phyloP scores from a whole-genome alignment of 2,888 invertebrate genomes.

The Dugesia japonica region DNA sequence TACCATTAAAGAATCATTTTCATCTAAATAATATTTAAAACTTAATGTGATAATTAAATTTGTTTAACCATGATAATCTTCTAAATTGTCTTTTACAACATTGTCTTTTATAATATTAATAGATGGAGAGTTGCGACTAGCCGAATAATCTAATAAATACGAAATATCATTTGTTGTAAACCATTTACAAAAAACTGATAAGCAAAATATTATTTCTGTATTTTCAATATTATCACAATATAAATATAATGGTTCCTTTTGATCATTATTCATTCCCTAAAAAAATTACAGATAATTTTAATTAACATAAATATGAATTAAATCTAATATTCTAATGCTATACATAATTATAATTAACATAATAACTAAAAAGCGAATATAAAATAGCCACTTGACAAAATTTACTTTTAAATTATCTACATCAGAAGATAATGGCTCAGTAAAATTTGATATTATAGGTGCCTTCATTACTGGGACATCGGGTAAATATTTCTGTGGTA shows the following conservation, averaged over 20 bases:
- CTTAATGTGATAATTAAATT: too few relatives aligned
- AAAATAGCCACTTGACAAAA: background rate
- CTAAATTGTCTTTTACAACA: too few relatives aligned
- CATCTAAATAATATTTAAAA: too few relatives aligned
- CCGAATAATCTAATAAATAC: background rate
- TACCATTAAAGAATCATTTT: background rate
- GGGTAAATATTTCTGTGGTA: background rate
- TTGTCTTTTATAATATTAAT: too few relatives aligned
- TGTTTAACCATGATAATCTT: too few relatives aligned
- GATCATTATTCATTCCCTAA: conserved; percentile 30
- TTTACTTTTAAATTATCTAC: background rate
- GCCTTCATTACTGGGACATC: background rate
- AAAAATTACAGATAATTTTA: too few relatives aligned
- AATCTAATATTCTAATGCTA: too few relatives aligned
- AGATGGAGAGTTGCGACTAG: background rate
- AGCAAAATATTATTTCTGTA: conserved; percentile 45
- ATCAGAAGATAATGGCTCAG: background rate
- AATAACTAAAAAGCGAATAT: too few relatives aligned
- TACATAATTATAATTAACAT: too few relatives aligned
- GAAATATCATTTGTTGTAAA: conserved; percentile 39
- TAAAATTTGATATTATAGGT: background rate
- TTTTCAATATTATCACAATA: conserved; percentile 45
- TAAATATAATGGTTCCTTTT: conserved; percentile 35
- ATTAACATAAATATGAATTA: too few relatives aligned
- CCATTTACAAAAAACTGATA: conserved; percentile 44